phyloP scores from a whole-genome alignment of 1,140 invertebrate genomes.

The Arion vulgaris region DNA sequence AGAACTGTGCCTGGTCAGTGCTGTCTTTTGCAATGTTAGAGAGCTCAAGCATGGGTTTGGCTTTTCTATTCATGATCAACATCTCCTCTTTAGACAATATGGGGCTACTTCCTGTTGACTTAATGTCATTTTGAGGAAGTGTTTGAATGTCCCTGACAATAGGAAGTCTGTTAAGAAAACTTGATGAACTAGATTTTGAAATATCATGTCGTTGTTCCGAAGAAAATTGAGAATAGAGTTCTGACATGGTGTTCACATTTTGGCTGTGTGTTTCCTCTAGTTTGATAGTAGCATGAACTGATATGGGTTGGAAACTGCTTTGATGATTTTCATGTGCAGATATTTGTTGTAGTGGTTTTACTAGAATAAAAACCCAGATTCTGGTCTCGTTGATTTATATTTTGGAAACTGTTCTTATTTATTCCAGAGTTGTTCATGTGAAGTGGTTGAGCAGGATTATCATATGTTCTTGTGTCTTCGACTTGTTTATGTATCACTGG shows the following conservation, averaged over 20 bases:
- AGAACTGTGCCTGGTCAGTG: background rate
- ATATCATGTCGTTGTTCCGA: background rate
- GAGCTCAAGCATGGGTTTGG: slow-evolving; percentile 54
- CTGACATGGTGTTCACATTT: background rate
- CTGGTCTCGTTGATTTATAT: background rate
- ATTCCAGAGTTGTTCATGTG: background rate
- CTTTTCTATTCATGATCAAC: slow-evolving; percentile 66
- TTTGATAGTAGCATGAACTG: background rate
- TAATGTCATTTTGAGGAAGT: background rate
- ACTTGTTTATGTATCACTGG: background rate
- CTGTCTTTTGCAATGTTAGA: slow-evolving; percentile 31
- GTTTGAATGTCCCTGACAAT: background rate
- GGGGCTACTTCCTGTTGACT: background rate
- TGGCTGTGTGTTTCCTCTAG: background rate
- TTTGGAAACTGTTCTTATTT: background rate
- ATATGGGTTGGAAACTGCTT: background rate
- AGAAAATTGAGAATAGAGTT: background rate
- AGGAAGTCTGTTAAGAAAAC: background rate
- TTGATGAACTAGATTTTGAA: slow-evolving; percentile 22
- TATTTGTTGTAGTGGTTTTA: background rate
- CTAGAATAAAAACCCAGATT: background rate
- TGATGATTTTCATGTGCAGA: background rate
- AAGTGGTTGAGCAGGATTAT: background rate
- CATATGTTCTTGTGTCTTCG: background rate
- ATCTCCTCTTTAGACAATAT: slow-evolving; percentile 59